Evolutionary conservation across 2,113 vertebrate species (phyloP).

Genomic region (Corythoichthys haematopterus): DNA sequence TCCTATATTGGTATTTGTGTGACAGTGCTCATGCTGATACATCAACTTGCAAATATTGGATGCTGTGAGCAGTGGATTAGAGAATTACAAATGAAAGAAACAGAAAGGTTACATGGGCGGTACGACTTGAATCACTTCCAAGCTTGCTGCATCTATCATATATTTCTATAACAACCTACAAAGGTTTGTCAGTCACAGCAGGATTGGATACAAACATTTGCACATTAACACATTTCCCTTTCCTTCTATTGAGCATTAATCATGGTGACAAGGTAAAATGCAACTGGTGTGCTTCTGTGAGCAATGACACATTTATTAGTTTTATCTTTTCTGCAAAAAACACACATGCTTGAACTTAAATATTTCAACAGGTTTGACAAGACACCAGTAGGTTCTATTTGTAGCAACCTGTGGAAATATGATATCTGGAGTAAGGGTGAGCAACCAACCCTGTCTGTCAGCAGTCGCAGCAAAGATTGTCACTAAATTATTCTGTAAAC

Average conservation of each 20-base stretch:
- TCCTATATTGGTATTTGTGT: constrained; percentile 1
- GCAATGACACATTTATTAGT: constrained; percentile 6
- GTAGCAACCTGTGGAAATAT: constrained; percentile 26
- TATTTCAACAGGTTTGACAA: constrained; percentile 10
- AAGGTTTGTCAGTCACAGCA: constrained; percentile 1
- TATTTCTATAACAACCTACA: constrained; percentile 15
- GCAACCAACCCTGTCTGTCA: constrained; percentile 1
- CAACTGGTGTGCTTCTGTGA: background rate
- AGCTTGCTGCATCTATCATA: background rate
- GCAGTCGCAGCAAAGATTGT: background rate
- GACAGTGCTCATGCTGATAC: background rate
- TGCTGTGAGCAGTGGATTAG: constrained; percentile 6
- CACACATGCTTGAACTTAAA: constrained; percentile 4
- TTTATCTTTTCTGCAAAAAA: constrained; percentile 11
- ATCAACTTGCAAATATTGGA: background rate
- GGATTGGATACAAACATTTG: constrained; percentile 2
- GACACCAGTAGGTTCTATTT: constrained; percentile 34
- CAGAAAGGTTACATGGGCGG: constrained; percentile 5
- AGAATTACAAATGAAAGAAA: constrained; percentile 26
- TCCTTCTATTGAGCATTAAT: constrained; percentile 13
- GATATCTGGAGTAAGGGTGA: constrained; percentile 42
- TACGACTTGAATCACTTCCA: constrained; percentile 1
- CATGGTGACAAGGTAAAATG: background rate
- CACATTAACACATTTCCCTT: constrained; percentile 4
- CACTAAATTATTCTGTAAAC: constrained; percentile 7